Percentiles rank a stretch among this genome's conserved stretches.
phyloP scores from a whole-genome alignment of 2,797 vertebrate species.

The Nannoperca obscura region DNA sequence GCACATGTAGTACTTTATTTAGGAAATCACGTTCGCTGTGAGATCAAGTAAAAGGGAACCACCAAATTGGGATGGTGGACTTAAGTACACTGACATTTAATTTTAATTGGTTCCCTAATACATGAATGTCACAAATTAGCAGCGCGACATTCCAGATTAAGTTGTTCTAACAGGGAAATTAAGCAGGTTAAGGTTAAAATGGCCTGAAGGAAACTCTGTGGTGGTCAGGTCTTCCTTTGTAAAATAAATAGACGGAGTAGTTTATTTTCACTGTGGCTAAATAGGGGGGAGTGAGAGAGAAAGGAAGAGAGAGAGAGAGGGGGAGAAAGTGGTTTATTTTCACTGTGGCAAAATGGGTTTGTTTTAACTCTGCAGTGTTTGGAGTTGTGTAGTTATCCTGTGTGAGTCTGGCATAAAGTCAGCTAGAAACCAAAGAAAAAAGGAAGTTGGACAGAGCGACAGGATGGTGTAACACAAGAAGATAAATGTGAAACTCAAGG shows the following conservation, averaged over 20 bases:
- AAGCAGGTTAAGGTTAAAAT: slow-evolving; percentile 71
- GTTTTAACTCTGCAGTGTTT: slow-evolving; percentile 77
- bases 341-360: slow-evolving; percentile 73
- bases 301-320: slow-evolving; percentile 23
- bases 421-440: slow-evolving; percentile 41
- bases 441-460: slow-evolving; percentile 53
- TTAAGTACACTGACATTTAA: slow-evolving; percentile 17
- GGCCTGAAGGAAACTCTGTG: slow-evolving; percentile 73
- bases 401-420: slow-evolving; percentile 51
- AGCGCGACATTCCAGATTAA: slow-evolving; percentile 48
- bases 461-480: slow-evolving; percentile 68
- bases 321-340: slow-evolving; percentile 78
- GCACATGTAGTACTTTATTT: slow-evolving; percentile 3
- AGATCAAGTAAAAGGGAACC: slow-evolving; percentile 6
- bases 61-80: neutral
- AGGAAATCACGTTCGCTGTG: slow-evolving; percentile 16
- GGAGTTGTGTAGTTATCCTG: slow-evolving; percentile 65
- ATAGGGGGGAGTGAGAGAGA: slow-evolving; percentile 41
- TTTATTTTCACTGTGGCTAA: slow-evolving; percentile 79
- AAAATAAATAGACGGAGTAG: slow-evolving; percentile 80
- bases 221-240: slow-evolving; percentile 73
- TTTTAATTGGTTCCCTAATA: slow-evolving; percentile 31
- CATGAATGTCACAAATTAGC: slow-evolving; percentile 56
- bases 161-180: slow-evolving; percentile 62
- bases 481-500: slow-evolving; percentile 52